Evolutionary conservation across 2,888 invertebrate species (phyloP), one percentile per base, ranked within the genome.

Genomic region (Calephelis perditalis): DNA sequence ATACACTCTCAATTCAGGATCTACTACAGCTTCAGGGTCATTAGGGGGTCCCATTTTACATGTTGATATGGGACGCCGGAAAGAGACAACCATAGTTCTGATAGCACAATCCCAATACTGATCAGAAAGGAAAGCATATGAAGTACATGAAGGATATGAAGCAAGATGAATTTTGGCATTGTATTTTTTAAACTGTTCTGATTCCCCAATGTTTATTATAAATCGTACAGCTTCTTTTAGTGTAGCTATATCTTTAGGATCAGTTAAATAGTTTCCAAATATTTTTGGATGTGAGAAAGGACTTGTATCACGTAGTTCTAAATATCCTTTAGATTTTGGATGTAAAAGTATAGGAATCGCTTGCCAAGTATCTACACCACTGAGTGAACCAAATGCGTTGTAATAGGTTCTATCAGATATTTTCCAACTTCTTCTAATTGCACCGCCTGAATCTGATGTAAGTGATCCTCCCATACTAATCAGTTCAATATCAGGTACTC

Each of bases 191-290:
- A 95, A 93, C 0, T 94, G 84, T 1, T 91, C 86, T 1, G 93
- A 93, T 67, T 92, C 74, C 0, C 92, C 88, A 5, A 95, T 78
- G 60, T 91, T 84, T 56, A 94, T 91, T 0, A 92, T 79, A 63
- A 92, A 92, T 73, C 93, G 94, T 5, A 94, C 87, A 35, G 93
- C 94, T 62, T 91, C 91, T 40, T 93, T 80, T 15, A 94, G 67
- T 0, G 92, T 92, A 12, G 88, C 86, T 56, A 94, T 76, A 70
- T 96, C 92, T 61, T 91, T 87, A 11, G 92, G 92, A 73, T 96
- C 92, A 0, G 92, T 91, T 62, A 97, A 92, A 75, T 97, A 97
- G 70, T 97, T 96, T 0, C 96, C 94, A 71, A 95, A 93, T 62
- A 98, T 91, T 63, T 94, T 91, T 0, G 98, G 97, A 72, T 94